Evolutionary conservation across 2,113 vertebrate genomes (phyloP), one percentile per base, ranked within the genome.

Genomic region (Tragulus kanchil): DNA sequence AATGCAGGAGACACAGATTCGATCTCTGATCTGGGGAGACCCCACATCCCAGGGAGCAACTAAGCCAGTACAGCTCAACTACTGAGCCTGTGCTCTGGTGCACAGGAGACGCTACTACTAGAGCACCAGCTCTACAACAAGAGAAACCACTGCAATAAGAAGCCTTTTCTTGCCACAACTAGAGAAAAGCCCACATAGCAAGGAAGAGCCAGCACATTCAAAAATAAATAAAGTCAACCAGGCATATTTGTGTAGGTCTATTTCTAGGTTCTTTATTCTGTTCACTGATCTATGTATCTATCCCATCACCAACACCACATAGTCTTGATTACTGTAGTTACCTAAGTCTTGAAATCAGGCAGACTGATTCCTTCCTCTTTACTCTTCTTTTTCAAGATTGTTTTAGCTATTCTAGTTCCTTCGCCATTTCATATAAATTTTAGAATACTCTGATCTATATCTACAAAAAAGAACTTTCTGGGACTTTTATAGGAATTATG

Each of bases 371-470:
- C 23, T 92, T 79, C 42, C 85, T 16, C 21, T 82, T 82, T 85
- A 81, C 85, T 71, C 3, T 88, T 67, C 69, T n/a, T 92, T 64
- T 82, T 58, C n/a, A 92, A 95, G 89, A 96, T 36, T n/a, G 12
- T 36, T 64, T 96, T 52, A 86, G 73, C 45, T 95, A 61, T 56
- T 90, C 73, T 67, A 87, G 36, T 54, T 69, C 58, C 12, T 65
- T 93, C 89, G 69, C 7, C 23, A 56, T 36, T 92, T 45, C 73
- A 78, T 64, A 62, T 59, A 91, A 25, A 85, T 61, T 71, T 95
- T 95, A 71, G 31, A 96, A 78, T 89, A 86, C n/a, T 61, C 6
- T 64, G 64, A 88, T 62, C 58, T 52, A 36, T 65, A 94, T n/a
- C 65, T 86, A 89, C 6, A 15, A 81, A 94, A 84, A 91, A 36